Conservation (phyloP, 2,797 vertebrate genomes). For the Manis pentadactyla region DNA sequence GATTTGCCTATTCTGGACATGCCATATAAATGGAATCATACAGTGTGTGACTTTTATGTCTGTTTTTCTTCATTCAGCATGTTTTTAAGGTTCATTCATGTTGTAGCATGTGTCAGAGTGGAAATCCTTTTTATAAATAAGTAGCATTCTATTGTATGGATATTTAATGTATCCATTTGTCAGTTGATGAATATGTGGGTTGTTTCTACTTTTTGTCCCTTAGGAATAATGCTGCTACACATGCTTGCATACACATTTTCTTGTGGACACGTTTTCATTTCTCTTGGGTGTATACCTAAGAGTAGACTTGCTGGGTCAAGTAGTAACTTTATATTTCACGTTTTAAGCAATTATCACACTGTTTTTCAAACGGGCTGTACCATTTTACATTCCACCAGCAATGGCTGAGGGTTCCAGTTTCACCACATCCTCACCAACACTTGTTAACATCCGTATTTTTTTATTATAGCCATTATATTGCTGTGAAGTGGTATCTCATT, state of each 20-base stretch:
- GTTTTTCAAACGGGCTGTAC: background rate
- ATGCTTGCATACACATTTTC: background rate
- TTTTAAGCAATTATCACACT: background rate
- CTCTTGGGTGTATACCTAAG: background rate
- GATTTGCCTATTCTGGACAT: background rate
- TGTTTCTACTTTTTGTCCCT: background rate
- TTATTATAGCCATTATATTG: background rate
- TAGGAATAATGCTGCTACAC: background rate
- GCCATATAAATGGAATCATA: background rate
- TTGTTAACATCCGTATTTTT: background rate
- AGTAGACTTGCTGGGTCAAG: background rate
- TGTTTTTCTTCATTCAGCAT: background rate
- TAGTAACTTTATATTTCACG: background rate
- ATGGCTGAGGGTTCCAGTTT: background rate
- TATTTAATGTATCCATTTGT: conserved; percentile 9
- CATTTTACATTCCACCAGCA: background rate
- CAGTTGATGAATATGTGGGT: background rate
- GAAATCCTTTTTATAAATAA: background rate
- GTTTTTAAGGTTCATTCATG: background rate
- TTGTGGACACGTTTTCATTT: background rate
- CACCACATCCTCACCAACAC: background rate
- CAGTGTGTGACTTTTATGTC: background rate
- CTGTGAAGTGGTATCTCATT: background rate
- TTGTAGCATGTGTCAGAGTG: background rate
- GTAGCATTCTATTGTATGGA: background rate